Conservation (phyloP, 1,140 invertebrate species). For the Anthonomus grandis region DNA sequence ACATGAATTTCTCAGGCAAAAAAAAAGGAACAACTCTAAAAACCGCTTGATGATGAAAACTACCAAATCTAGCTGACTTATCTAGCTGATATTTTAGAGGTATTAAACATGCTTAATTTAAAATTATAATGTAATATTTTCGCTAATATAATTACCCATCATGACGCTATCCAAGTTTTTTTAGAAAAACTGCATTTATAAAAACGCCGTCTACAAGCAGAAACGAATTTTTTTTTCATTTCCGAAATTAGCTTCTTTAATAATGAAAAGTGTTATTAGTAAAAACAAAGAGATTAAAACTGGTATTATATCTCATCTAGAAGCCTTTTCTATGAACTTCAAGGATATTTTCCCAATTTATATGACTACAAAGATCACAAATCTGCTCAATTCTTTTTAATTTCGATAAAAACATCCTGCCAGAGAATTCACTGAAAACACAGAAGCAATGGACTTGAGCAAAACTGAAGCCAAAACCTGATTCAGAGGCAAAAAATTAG, state of each 20-base stretch:
- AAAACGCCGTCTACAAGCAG: neutral
- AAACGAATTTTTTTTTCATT: neutral
- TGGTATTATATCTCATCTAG: neutral
- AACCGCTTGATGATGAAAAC: neutral
- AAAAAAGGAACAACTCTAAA: neutral
- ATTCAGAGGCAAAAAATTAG: too few species aligned
- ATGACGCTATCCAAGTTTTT: conserved; percentile 31
- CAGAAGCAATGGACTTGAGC: too few species aligned
- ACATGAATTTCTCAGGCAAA: too few species aligned
- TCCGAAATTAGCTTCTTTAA: neutral
- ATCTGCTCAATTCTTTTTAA: too few species aligned
- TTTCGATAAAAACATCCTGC: too few species aligned
- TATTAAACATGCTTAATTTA: conserved; percentile 29
- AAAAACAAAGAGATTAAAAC: neutral
- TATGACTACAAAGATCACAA: too few species aligned
- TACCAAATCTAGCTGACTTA: too few species aligned
- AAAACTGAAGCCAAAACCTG: too few species aligned
- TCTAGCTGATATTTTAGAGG: neutral
- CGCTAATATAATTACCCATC: neutral
- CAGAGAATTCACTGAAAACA: too few species aligned
- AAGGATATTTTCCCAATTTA: too few species aligned
- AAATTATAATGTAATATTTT: neutral
- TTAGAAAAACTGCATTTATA: neutral
- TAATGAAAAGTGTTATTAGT: neutral
- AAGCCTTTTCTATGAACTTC: neutral